Evolutionary conservation across 2,113 vertebrate genomes (phyloP), one percentile per base, ranked within the genome.

Genomic region (Oryzias melastigma): DNA sequence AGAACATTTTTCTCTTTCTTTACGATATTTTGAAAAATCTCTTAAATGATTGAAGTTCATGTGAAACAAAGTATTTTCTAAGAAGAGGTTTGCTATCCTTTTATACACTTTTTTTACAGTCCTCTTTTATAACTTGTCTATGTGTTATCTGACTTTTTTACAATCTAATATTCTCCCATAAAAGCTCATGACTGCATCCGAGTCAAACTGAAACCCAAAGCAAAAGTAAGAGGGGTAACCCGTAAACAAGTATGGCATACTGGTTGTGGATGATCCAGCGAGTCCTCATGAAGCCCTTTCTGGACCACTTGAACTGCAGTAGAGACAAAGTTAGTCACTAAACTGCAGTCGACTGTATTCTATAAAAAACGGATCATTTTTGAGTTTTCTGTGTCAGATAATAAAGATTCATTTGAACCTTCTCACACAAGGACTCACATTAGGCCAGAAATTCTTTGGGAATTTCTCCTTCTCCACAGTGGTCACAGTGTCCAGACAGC

Each of bases 261-360:
- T 91, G 90, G 81, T 92, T 83, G 82, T 93, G 86, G 69, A 94
- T 88, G 68, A 92, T 85, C 93, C 93, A 94, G 17, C 93, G 87
- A 42, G 92, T 91, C 88, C 90, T 91, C 91, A 92, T 92, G 88
- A 90, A 93, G 73, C 93, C 93, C 78, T 94, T 94, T 57, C 93
- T 90, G 67, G 93, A 93, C 93, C 92, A 94, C 74, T 92, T 92
- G 85, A 91, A 92, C 93, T 94, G 84, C 43, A 89, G 78, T 56
- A 84, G 42, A 86, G 53, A 87, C 52, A 80, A 71, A 84, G 65
- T 5, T 73, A 77, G 73, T 85, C 66, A 75, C 66, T 78, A 68
- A 85, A 81, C 66, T 77, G 71, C 73, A 72, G 77, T 16, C 58
- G 74, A 62, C 54, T 52, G n/a, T 72, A 77, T 12, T 85, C 73